Evolutionary conservation across 2,113 vertebrate species (phyloP), one percentile per base, ranked within the genome.

Genomic region (Reinhardtius hippoglossoides): DNA sequence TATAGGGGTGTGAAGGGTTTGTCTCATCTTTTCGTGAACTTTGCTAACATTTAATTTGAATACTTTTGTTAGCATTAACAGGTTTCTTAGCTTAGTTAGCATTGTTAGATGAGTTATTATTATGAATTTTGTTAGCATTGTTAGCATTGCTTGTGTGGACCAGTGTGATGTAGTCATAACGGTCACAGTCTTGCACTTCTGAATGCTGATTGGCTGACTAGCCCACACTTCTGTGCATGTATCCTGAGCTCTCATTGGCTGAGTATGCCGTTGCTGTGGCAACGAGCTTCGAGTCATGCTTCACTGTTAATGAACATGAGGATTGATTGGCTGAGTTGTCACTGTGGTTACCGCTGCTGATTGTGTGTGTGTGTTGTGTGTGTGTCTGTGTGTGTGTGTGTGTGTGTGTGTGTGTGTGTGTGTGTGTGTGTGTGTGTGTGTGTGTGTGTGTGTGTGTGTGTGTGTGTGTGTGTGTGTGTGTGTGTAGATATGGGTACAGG

Each of bases 401-500:
- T 83, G 67, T 76, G 44, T 46, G 5, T 68, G 58, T 66, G 63
- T 76, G 65, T 78, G 35, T 84, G 67, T 86, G 14, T 76, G 57
- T 88, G 64, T 77, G 67, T 86, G 14, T 74, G 57, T 87, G 64
- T 77, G 5, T 68, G 58, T 66, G 63, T 76, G 65, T 78, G 5
- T 68, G 58, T 66, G 63, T 76, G 65, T 78, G 5, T 68, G 58
- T 66, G 63, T 76, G 65, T 78, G 5, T 68, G 58, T 66, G 63
- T 76, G 65, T 78, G 5, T 68, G 58, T 66, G 63, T 76, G 65
- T 78, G 67, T 86, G 14, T 74, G 57, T 87, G 64, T 77, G 48
- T 83, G 66, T 76, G 44, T 44, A 97, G 97, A 98, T 93, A 96
- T 98, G 96, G 96, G 96, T 84, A 94, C 95, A 26, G 97, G 96